Evolutionary conservation across 2,797 vertebrate genomes (phyloP), one percentile per base, ranked within the genome.

Genomic region (Acrossocheilus wenchowensis): DNA sequence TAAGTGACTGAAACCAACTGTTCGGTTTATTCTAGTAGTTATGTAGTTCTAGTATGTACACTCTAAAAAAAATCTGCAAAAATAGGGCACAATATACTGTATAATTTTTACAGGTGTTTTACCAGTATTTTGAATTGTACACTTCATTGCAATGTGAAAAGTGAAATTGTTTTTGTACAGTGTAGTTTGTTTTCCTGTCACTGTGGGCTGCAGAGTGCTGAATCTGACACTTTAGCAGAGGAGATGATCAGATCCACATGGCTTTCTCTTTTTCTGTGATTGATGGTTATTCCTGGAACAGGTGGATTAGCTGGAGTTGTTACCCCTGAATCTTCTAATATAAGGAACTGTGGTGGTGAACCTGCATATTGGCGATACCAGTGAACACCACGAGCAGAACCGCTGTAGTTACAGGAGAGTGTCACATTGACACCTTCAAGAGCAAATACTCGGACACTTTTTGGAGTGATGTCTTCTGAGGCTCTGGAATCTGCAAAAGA

Each of bases 341-440:
- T n/a, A 0, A 81, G 41, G 19, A 81, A 81, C 15, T 81, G 75
- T 66, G 41, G 9, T 21, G 78, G 26, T 60, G 23, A 79, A 3
- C 36, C 57, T 64, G 36, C 1, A 2, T 79, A 79, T 6, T 64
- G 36, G 0, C 34, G n/a, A 64, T 79, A 79, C 78, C 78, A 79
- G 57, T 79, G 78, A 79, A 79, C 39, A 26, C 23, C 15, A 19
- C 23, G 9, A 79, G n/a, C 78, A 62, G 57, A 39, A 36, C 15
- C 14, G 10, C 78, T 79, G 75, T 78, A 78, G 54, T 78, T 78
- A 78, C 75, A 54, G 34, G 52, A 78, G 52, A 78, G 54, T 2
- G 6, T 36, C 52, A 60, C 52, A 11, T 15, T 23, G 2, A 41
- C 10, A 14, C 3, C 34, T 30, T 78, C 50, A 54, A 39, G 14